Conservation (phyloP, 2,797 vertebrate species). For the Ptychadena robeensis region DNA sequence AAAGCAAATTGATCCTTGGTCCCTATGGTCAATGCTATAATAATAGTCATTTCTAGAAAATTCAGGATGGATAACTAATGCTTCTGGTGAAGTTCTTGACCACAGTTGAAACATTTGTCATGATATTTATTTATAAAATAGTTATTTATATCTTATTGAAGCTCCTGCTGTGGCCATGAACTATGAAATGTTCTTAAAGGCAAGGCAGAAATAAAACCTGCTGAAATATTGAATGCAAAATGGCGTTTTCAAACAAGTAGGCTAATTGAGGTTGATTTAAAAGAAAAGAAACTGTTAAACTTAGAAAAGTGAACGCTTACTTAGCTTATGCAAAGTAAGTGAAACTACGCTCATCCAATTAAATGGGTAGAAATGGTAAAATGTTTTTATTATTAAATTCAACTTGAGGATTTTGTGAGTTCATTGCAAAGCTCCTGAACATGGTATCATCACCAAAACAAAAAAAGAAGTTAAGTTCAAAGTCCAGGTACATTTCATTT, state of each 20-base stretch:
- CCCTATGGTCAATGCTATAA: neutral
- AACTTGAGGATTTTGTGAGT: too few relatives aligned
- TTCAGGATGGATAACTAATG: neutral
- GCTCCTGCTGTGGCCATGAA: neutral
- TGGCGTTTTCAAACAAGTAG: neutral
- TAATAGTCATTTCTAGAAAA: neutral
- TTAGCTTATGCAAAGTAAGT: neutral
- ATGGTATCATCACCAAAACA: too few relatives aligned
- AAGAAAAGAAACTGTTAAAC: too few relatives aligned
- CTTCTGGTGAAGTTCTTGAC: neutral
- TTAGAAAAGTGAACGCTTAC: neutral
- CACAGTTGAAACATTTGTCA: neutral
- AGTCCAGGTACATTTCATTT: too few relatives aligned
- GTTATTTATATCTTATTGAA: neutral
- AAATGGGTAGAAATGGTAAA: too few relatives aligned
- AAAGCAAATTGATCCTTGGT: neutral
- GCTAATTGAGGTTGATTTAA: neutral
- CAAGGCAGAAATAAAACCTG: conserved; percentile 1
- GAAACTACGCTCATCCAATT: neutral
- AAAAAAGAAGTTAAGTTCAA: too few relatives aligned
- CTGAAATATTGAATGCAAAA: neutral
- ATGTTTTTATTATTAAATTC: too few relatives aligned
- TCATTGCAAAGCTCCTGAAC: too few relatives aligned
- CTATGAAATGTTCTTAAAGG: neutral
- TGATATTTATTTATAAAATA: conserved; percentile 2